Evolutionary conservation across 2,888 invertebrate genomes (phyloP).

Genomic region (Epinotia bilunana): DNA sequence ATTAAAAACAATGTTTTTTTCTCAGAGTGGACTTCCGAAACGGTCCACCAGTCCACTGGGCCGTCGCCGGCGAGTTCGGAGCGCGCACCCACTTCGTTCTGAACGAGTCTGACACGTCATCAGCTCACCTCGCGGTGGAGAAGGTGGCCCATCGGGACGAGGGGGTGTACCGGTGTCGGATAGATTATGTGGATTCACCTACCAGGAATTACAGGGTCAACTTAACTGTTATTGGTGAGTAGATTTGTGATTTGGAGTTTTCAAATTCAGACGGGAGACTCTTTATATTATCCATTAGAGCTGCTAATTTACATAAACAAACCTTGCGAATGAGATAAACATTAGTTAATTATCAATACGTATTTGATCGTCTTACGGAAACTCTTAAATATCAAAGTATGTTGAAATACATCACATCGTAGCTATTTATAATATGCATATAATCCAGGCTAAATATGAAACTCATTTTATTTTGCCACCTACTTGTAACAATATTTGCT

Average conservation of each 20-base stretch:
- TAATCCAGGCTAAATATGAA: no score
- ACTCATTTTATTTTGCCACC: no score
- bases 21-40: conserved; percentile 91
- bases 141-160: conserved; percentile 90
- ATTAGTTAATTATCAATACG: no score
- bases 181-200: conserved; percentile 95
- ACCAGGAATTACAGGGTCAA: conserved; percentile 94
- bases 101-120: conserved; percentile 87
- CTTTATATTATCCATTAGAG: no score
- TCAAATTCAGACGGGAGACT: no score
- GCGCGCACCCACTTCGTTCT: conserved; percentile 90
- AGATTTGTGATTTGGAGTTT: neutral
- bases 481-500: no score
- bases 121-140: conserved; percentile 89
- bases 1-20: conserved; percentile 46
- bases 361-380: no score
- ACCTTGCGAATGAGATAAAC: no score
- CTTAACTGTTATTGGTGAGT: conserved; percentile 93
- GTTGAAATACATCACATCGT: no score
- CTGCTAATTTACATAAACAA: no score
- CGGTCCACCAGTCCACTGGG: conserved; percentile 90
- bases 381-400: no score
- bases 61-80: conserved; percentile 91
- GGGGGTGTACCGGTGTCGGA: conserved; percentile 93
- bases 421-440: no score